phyloP scores from a whole-genome alignment of 2,113 vertebrate genomes.

The Origma solitaria region DNA sequence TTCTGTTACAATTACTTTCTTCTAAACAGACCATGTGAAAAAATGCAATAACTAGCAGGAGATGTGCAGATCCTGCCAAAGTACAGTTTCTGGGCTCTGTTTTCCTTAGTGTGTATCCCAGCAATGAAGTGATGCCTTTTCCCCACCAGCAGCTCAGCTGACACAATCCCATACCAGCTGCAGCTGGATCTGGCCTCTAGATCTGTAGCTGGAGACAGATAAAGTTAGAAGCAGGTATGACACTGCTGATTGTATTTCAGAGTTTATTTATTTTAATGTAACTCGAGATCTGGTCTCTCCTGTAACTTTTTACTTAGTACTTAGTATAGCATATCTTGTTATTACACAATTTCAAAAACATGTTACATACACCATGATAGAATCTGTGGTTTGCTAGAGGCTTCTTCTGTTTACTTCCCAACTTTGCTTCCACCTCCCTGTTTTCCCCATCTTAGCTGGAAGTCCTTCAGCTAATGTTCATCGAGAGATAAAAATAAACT shows the following conservation, averaged over 20 bases:
- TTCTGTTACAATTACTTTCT: not conserved
- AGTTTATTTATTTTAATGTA: not conserved
- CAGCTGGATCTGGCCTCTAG: not conserved
- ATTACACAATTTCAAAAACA: not conserved
- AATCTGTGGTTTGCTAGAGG: not conserved
- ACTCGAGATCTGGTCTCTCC: not conserved
- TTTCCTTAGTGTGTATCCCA: not conserved
- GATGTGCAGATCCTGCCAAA: not conserved
- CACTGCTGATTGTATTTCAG: not conserved
- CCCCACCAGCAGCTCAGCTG: not conserved
- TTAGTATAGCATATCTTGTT: not conserved
- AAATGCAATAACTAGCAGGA: not conserved
- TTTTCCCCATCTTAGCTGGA: not conserved
- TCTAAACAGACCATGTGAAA: not conserved
- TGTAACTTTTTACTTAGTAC: not conserved
- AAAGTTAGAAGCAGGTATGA: not conserved
- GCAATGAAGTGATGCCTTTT: not conserved
- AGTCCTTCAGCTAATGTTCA: not conserved
- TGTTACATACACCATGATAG: not conserved
- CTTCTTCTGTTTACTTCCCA: not conserved
- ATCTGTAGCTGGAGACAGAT: not conserved
- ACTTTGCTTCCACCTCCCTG: not conserved
- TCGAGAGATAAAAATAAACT: slow-evolving; percentile 24
- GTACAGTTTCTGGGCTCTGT: not conserved
- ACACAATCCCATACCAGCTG: not conserved